Evolutionary conservation across 2,113 vertebrate species (phyloP).

Genomic region (Catharus fuscescens): DNA sequence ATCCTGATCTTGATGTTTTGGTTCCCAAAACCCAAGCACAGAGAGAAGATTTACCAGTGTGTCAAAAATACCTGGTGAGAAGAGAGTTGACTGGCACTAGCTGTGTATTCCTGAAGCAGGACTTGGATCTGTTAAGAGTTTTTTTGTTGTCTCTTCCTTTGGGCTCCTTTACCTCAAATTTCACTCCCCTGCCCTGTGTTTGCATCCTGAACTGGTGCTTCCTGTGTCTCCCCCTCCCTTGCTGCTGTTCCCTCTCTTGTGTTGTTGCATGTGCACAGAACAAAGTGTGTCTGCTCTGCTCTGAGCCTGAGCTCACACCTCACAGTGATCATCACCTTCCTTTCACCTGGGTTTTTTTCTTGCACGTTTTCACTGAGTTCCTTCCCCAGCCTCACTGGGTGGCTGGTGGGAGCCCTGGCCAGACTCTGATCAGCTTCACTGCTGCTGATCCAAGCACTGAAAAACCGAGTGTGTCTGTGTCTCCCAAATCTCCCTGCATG

Average conservation of each 20-base stretch:
- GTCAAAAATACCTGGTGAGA: neutral
- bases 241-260: neutral
- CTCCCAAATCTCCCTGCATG: neutral
- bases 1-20: neutral
- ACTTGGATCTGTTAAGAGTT: neutral
- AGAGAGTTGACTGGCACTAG: neutral
- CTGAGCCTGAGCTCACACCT: neutral
- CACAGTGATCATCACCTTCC: neutral
- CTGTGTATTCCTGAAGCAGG: neutral
- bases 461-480: neutral
- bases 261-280: neutral
- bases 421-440: neutral
- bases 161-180: slow-evolving; percentile 7
- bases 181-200: neutral
- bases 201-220: neutral
- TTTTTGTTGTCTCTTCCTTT: neutral
- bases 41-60: neutral
- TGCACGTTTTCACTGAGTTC: neutral
- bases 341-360: neutral
- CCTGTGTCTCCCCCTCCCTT: neutral
- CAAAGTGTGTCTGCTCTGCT: neutral
- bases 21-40: neutral
- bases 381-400: neutral
- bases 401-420: neutral
- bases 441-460: neutral